Conservation (phyloP, 2,888 invertebrate genomes). For the Toxonevra muliebris region DNA sequence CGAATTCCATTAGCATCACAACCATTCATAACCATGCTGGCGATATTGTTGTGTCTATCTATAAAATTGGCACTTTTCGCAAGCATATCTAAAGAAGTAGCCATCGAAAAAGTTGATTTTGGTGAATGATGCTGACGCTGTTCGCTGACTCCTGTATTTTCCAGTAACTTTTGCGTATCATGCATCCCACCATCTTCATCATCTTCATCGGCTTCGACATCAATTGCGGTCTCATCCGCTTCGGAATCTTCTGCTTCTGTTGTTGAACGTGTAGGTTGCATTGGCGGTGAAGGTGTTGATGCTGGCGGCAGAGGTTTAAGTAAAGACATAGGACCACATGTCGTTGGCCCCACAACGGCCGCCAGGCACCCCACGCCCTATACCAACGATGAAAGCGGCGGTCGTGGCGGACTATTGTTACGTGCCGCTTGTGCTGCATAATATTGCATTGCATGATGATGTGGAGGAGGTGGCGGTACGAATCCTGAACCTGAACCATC, state of each 20-base stretch:
- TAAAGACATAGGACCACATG: slow-evolving; percentile 37
- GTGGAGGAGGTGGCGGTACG: slow-evolving; percentile 68
- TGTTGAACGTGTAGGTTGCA: slow-evolving; percentile 20
- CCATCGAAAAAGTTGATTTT: not conserved
- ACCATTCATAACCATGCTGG: slow-evolving; percentile 30
- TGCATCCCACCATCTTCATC: slow-evolving; percentile 38
- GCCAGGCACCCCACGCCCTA: slow-evolving; percentile 64
- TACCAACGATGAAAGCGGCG: slow-evolving; percentile 65
- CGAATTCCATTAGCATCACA: slow-evolving; percentile 13
- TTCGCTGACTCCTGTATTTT: slow-evolving; percentile 19
- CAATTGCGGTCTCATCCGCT: slow-evolving; percentile 58
- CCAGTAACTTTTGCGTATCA: slow-evolving; percentile 18
- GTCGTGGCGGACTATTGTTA: slow-evolving; percentile 64
- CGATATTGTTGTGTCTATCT: slow-evolving; percentile 21
- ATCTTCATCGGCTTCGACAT: slow-evolving; percentile 60
- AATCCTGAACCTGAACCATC: slow-evolving; percentile 76
- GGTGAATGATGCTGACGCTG: slow-evolving; percentile 25
- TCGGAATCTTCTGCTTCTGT: slow-evolving; percentile 47
- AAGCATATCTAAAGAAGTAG: slow-evolving; percentile 29
- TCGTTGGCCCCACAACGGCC: slow-evolving; percentile 39
- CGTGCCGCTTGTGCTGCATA: slow-evolving; percentile 64
- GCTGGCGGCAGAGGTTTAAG: slow-evolving; percentile 36
- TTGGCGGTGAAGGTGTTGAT: slow-evolving; percentile 35
- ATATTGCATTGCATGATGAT: slow-evolving; percentile 62
- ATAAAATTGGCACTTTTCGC: slow-evolving; percentile 27